Evolutionary conservation across 2,797 vertebrate genomes (phyloP), one percentile per base, ranked within the genome.

Genomic region (Brotula barbata): DNA sequence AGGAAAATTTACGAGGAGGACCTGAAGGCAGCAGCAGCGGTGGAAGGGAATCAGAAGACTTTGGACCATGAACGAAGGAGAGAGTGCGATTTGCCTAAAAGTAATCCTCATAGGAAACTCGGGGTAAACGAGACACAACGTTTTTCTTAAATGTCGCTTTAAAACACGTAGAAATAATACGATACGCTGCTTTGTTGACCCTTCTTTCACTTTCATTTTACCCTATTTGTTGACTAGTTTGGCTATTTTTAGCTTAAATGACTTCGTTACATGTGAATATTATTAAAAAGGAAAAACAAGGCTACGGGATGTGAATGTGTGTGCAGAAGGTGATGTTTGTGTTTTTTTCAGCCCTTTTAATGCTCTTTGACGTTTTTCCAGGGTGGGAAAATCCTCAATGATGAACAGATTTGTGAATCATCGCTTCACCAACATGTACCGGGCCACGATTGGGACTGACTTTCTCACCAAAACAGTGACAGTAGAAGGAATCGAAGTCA

Each of bases 371-470:
- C 67, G 43, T 78, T 48, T 69, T 17, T 75, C 47, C 62, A 90
- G 88, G 60, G 88, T 89, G 64, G 89, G 90, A 45, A 92, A 91
- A 47, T 91, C 88, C 45, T 87, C 86, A 62, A 73, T 92, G 73
- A 87, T 88, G 85, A 89, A 83, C 79, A 87, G 75, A 25, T 91
- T 88, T 43, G 86, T 91, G 25, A 88, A 90, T 55, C 83, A 83
- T 62, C 77, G 69, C 46, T 90, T 91, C 71, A 89, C 77, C 43
- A 87, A 76, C 62, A 79, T 78, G 82, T 89, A 89, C 68, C 68
- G 84, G 7, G 73, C 88, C 51, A 89, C 89, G 1, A 78, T 91
- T 6, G 91, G 90, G 6, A 83, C 88, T 0, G 90, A 91, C 72
- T 91, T 90, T 68, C 87, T 92, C 33, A 86, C 80, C 23, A 89